Conservation (phyloP, 2,113 vertebrate species). For the Pagrus major region DNA sequence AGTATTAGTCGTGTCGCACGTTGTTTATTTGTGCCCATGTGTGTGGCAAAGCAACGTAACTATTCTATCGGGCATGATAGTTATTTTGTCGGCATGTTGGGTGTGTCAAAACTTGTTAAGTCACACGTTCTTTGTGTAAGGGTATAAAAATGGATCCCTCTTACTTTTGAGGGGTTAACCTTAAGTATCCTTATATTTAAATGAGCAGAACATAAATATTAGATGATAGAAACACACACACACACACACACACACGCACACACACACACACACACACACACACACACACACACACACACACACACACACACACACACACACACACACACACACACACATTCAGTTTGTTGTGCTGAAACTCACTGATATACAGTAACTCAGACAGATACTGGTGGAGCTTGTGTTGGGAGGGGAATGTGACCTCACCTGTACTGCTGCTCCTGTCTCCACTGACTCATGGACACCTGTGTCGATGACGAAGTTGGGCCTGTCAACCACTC, state of each 20-base stretch:
- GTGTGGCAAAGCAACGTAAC: conserved; percentile 43
- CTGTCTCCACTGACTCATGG: conserved; percentile 47
- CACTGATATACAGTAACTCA: conserved; percentile 17
- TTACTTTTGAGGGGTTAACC: conserved; percentile 22
- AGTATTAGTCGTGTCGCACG: conserved; percentile 33
- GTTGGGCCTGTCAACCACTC: conserved; percentile 29
- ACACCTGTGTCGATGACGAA: conserved; percentile 50
- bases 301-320: too few species aligned
- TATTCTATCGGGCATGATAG: conserved; percentile 51
- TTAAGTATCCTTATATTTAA: conserved; percentile 11
- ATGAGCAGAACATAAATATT: background rate
- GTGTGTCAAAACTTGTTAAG: conserved; percentile 70
- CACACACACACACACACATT: background rate
- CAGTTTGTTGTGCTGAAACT: conserved; percentile 3
- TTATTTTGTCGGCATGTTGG: conserved; percentile 77
- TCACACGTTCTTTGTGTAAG: conserved; percentile 30
- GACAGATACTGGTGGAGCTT: conserved; percentile 34
- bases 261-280: too few species aligned
- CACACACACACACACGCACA: too few species aligned
- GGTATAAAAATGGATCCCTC: conserved; percentile 42
- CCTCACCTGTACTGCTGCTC: conserved; percentile 50
- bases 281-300: background rate
- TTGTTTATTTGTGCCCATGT: conserved; percentile 63
- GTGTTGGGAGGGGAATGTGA: conserved; percentile 36
- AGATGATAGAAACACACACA: background rate